Evolutionary conservation across 2,797 vertebrate species (phyloP).

Genomic region (Gobionotothen gibberifrons): DNA sequence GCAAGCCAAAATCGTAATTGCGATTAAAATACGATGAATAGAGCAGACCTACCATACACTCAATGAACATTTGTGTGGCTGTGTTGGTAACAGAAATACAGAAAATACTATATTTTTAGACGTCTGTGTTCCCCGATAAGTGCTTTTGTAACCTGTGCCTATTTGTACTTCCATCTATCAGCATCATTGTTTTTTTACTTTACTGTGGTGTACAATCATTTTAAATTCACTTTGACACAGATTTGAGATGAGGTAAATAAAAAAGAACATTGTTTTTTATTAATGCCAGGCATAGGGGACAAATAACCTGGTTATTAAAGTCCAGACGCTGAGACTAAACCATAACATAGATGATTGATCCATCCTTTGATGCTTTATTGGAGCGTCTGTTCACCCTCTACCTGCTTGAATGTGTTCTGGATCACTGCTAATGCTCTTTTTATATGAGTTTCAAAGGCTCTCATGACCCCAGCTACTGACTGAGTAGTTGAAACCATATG

Average conservation of each 20-base stretch:
- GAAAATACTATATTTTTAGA: background rate
- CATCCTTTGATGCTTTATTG: conserved; percentile 9
- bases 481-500: conserved; percentile 23
- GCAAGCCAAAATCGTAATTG: too few species aligned
- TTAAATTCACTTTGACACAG: too few species aligned
- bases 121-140: background rate
- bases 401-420: conserved; percentile 27
- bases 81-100: too few species aligned
- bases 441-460: conserved; percentile 19
- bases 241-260: too few species aligned
- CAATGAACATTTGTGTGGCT: too few species aligned
- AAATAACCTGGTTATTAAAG: too few species aligned
- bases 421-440: conserved; percentile 17
- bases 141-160: background rate
- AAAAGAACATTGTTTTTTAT: too few species aligned
- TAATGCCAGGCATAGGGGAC: too few species aligned
- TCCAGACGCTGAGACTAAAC: background rate
- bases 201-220: too few species aligned
- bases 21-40: too few species aligned
- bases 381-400: background rate
- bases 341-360: background rate
- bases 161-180: background rate
- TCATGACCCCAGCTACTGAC: conserved; percentile 6
- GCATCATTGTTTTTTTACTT: background rate
- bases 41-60: too few species aligned